Evolutionary conservation across 2,113 vertebrate species (phyloP), one percentile per base, ranked within the genome.

Genomic region (Apaloderma vittatum): DNA sequence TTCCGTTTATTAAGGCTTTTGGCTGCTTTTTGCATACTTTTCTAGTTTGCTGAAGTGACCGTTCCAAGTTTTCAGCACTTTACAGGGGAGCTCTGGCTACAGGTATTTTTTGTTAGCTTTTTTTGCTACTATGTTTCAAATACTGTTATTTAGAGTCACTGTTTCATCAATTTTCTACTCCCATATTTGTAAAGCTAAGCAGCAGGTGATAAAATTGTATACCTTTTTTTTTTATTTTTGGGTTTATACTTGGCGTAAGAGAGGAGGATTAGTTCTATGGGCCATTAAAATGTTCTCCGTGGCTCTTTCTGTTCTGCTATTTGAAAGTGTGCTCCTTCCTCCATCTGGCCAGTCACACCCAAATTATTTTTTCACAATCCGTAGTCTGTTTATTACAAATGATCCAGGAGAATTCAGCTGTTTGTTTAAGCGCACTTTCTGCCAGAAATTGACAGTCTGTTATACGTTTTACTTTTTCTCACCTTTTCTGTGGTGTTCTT

Each of bases 1-100:
- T 86, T 90, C n/a, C 36, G 58, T 43, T 75, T 68, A 54, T 72
- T 81, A 62, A 87, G 58, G 11, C 15, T 86, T 88, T 83, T 90
- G 49, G 9, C 74, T 82, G 34, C 40, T 92, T 71, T 75, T 81
- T 91, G 13, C 59, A 11, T 67, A 46, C 21, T 77, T 29, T 86
- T 73, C 46, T 57, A 63, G 65, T 67, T 90, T 66, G 37, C 24
- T 12, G 18, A 81, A 70, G 36, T 51, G 21, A 84, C 20, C 8
- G 14, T 76, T 79, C 3, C 4, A 65, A 66, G 19, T 84, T 87
- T 84, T 61, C 51, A 84, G 36, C 48, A 63, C 9, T 48, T 87
- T 26, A 36, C 30, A 32, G 36, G 20, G 20, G 19, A 57, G 7
- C 1, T 78, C 55, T 90, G 37, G 15, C 55, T 77, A n/a, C 36